These are phyloP conservation scores for Trissonchulus latispiculum DNA, from an alignment of 2,888 invertebrate genomes.

Conservation along the genomic window DNA sequence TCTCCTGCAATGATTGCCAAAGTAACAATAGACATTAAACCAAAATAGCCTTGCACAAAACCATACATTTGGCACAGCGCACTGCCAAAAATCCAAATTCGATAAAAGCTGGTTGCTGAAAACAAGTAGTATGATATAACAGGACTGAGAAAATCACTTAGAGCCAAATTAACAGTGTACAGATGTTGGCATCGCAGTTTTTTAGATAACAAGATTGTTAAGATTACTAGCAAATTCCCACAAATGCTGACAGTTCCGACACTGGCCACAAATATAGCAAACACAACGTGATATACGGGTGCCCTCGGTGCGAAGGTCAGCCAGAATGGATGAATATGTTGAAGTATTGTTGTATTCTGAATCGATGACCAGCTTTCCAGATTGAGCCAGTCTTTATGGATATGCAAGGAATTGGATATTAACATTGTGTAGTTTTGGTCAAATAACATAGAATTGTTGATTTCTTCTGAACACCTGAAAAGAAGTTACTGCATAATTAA, in stretches of 20 bases:
- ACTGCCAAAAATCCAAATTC: neutral
- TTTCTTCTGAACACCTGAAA: too few species aligned
- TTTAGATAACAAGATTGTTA: too few species aligned
- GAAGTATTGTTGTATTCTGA: neutral
- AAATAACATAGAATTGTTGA: too few species aligned
- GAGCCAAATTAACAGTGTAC: neutral
- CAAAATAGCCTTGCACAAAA: neutral
- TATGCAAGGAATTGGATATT: neutral
- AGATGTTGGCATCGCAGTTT: too few species aligned
- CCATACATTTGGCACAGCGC: neutral
- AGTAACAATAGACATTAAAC: neutral
- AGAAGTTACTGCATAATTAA: too few species aligned
- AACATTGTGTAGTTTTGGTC: too few species aligned
- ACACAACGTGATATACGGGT: conserved; percentile 17
- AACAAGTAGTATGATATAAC: neutral
- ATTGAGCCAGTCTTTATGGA: neutral
- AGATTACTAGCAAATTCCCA: neutral
- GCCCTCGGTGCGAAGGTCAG: neutral
- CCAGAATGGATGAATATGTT: neutral
- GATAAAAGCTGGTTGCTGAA: neutral
- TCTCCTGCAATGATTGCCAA: neutral
- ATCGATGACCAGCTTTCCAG: neutral
- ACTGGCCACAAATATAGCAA: conserved; percentile 18
- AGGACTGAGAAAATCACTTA: neutral
- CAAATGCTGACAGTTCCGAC: neutral